A percentile compares a stretch with the other conserved stretches of the same genome.
Evolutionary conservation across 2,113 vertebrate genomes (phyloP).

Genomic region (Petromus typicus): DNA sequence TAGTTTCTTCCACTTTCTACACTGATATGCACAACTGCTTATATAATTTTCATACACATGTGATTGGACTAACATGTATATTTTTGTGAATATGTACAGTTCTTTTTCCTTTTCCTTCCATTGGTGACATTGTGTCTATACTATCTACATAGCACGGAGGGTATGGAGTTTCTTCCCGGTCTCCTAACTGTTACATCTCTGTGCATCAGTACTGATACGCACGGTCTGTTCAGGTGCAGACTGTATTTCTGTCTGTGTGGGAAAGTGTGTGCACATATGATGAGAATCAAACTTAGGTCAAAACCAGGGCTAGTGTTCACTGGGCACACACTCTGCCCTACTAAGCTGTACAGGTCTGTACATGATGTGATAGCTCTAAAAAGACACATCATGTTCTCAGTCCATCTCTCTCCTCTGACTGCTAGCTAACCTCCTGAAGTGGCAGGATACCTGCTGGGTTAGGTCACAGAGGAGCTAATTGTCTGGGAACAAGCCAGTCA

Average conservation of each 20-base stretch:
- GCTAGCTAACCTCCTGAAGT: not conserved
- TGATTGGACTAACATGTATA: not conserved
- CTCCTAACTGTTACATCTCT: constrained; percentile 38
- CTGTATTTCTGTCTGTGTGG: not conserved
- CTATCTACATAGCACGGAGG: not conserved
- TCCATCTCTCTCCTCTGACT: not conserved
- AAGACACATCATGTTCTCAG: not conserved
- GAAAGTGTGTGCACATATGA: not conserved
- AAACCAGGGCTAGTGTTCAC: not conserved
- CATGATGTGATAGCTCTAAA: too few relatives aligned
- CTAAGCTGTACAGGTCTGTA: not conserved
- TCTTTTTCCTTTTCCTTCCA: constrained; percentile 4
- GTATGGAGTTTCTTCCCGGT: not conserved
- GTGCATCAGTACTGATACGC: not conserved
- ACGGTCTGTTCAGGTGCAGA: not conserved
- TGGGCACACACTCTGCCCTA: not conserved
- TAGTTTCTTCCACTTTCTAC: constrained; percentile 27
- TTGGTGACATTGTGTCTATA: not conserved
- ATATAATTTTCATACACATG: not conserved
- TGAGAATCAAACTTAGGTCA: not conserved
- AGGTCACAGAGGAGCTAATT: not conserved
- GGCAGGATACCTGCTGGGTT: not conserved
- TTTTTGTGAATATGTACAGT: not conserved
- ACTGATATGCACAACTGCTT: not conserved
- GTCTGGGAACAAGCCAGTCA: not conserved